phyloP scores from a whole-genome alignment of 1,140 invertebrate genomes.

The Globodera ellingtonae region DNA sequence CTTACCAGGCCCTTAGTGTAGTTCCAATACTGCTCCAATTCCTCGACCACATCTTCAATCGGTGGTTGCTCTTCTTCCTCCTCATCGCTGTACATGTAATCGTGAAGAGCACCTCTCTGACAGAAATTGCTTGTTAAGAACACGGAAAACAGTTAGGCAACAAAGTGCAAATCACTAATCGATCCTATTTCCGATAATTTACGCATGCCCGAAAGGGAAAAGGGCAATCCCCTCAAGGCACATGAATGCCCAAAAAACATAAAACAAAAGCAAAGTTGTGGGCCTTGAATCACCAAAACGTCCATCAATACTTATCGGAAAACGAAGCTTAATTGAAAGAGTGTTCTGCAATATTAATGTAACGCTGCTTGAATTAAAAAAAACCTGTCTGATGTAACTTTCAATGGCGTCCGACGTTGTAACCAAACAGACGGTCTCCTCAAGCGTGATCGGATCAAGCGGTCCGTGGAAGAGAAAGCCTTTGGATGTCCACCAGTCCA shows the following conservation, averaged over 20 bases:
- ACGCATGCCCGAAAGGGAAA: too few relatives aligned
- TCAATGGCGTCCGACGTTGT: constrained; percentile 27
- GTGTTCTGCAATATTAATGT: too few relatives aligned
- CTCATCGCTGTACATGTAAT: constrained; percentile 35
- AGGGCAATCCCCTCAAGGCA: too few relatives aligned
- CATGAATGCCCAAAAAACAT: too few relatives aligned
- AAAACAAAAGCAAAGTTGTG: too few relatives aligned
- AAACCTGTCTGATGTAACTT: constrained; percentile 29
- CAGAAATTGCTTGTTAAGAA: background rate
- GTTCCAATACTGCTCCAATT: constrained; percentile 84
- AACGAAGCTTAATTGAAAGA: too few relatives aligned
- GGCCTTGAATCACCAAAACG: too few relatives aligned
- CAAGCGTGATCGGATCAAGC: constrained; percentile 85
- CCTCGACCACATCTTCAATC: constrained; percentile 90
- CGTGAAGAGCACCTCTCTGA: background rate
- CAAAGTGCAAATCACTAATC: too few relatives aligned
- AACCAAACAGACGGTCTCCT: constrained; percentile 54
- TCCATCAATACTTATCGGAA: too few relatives aligned
- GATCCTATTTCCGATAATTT: too few relatives aligned
- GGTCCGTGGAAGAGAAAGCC: constrained; percentile 79
- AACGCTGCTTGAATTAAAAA: too few relatives aligned
- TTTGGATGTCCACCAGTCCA: constrained; percentile 79
- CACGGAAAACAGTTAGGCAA: too few relatives aligned
- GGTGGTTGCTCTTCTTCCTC: constrained; percentile 74
- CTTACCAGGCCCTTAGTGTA: constrained; percentile 68